Conservation (phyloP, 2,888 invertebrate species). For the Drosophila vallismaia region DNA sequence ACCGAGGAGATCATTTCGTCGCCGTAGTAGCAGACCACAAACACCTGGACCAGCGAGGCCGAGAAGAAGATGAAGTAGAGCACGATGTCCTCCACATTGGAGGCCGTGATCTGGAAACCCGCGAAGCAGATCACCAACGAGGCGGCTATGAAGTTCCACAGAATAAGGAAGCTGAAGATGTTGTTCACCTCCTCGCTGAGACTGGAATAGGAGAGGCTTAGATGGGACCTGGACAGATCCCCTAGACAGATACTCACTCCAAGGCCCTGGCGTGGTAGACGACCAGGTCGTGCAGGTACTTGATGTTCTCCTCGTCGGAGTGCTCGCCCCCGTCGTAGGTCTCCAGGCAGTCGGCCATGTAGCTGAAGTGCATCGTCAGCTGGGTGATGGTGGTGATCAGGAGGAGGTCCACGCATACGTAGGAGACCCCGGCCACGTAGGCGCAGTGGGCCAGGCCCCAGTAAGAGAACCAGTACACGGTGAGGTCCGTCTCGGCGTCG, state of each 20-base stretch:
- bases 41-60: slow-evolving; percentile 77
- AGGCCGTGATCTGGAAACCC: slow-evolving; percentile 80
- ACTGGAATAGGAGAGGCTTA: slow-evolving; percentile 31
- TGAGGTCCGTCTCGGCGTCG: slow-evolving; percentile 53
- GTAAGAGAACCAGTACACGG: slow-evolving; percentile 69
- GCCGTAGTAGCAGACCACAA: slow-evolving; percentile 80
- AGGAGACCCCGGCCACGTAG: slow-evolving; percentile 73
- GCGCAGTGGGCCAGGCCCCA: slow-evolving; percentile 66
- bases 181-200: slow-evolving; percentile 70
- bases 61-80: slow-evolving; percentile 77
- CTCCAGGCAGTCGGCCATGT: slow-evolving; percentile 63
- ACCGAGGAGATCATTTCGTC: slow-evolving; percentile 79
- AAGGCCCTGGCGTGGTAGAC: slow-evolving; percentile 58
- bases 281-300: slow-evolving; percentile 51
- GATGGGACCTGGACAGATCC: slow-evolving; percentile 11
- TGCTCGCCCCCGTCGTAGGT: slow-evolving; percentile 53
- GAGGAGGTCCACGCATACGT: slow-evolving; percentile 75
- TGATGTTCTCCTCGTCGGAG: slow-evolving; percentile 50
- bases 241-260: slow-evolving; percentile 44
- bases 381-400: slow-evolving; percentile 74
- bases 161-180: slow-evolving; percentile 76
- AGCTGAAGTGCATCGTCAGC: slow-evolving; percentile 72
- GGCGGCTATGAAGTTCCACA: slow-evolving; percentile 81
- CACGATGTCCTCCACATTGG: slow-evolving; percentile 70
- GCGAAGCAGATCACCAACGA: slow-evolving; percentile 81